phyloP scores from a whole-genome alignment of 2,797 vertebrate genomes.

The Thaleichthys pacificus region DNA sequence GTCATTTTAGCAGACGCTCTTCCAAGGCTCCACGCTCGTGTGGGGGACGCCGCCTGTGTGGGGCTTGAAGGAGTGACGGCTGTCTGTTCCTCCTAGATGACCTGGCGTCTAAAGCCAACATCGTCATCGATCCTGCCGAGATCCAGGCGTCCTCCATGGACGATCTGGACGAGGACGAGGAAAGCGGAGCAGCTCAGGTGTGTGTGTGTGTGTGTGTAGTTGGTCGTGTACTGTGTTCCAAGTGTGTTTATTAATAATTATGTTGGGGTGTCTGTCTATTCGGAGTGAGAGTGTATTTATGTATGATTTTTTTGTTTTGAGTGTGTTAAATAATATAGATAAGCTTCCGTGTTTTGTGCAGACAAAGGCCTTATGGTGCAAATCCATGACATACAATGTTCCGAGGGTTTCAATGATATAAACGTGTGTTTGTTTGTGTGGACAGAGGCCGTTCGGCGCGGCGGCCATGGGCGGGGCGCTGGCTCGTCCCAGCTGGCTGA shows the following conservation, averaged over 20 bases:
- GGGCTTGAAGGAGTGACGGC: too few relatives aligned
- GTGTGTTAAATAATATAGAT: too few relatives aligned
- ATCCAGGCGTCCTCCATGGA: conserved; percentile 93
- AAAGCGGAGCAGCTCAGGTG: conserved; percentile 87
- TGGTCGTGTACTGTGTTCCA: background rate
- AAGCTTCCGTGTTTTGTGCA: too few relatives aligned
- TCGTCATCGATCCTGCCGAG: conserved; percentile 92
- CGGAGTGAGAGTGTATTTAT: too few relatives aligned
- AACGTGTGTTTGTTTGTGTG: background rate
- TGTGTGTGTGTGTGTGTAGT: background rate
- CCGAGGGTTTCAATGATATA: background rate
- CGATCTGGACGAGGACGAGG: conserved; percentile 94
- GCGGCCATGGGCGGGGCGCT: conserved; percentile 86
- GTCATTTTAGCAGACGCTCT: too few relatives aligned
- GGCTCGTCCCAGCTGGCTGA: conserved; percentile 91
- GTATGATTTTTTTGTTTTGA: too few relatives aligned
- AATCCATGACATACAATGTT: background rate
- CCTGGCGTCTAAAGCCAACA: conserved; percentile 90
- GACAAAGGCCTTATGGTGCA: too few relatives aligned
- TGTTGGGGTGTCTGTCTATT: too few relatives aligned
- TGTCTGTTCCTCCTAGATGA: conserved; percentile 77
- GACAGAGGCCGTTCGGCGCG: conserved; percentile 85
- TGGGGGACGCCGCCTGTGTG: too few relatives aligned
- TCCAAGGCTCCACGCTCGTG: too few relatives aligned
- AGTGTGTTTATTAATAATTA: background rate